Evolutionary conservation across 2,888 invertebrate genomes (phyloP), one percentile per base, ranked within the genome.

Genomic region (Epicampocera succincta): DNA sequence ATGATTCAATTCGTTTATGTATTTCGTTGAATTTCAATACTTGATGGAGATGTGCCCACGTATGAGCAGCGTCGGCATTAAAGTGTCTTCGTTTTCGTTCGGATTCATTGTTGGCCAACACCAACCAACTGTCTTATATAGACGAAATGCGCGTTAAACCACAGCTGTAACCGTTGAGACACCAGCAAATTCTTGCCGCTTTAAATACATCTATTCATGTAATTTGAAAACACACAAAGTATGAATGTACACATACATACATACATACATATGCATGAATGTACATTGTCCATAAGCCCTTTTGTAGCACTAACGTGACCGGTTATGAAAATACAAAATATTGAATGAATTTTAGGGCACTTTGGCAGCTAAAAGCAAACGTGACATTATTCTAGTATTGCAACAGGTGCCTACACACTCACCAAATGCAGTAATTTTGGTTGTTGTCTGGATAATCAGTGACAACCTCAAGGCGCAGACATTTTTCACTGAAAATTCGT

Each of bases 81-180:
- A 11, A 19, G 12, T 38, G 17, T 21, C 11, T 38, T 17, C 2
- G 19, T 46, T 19, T 61, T 65, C n/a, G 11, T 56, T 40, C 44
- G 13, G n/a, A 42, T 58, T 50, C 9, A 17, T 58, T 25, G 19
- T 48, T 71, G 19, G 21, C 17, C 5, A 48, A 48, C 58, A 60
- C 48, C 50, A 63, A 69, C 63, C 76, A 48, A 73, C 73, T 44
- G 63, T 54, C 61, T 72, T 73, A 76, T 63, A 50, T 63, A 72
- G 68, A 77, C 68, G 68, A 69, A 73, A 73, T 81, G 68, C 72
- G 76, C 71, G 76, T 73, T 77, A 81, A 77, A 65, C 76, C 81
- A 58, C 76, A 81, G 76, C 76, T 73, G 73, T 69, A 68, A 44
- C 42, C 68, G 68, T 81, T 77, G 77, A 73, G 63, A 63, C 63